A percentile compares a stretch with the other conserved stretches of the same genome.
Conservation (phyloP, 2,113 vertebrate species). For the Perca flavescens region DNA sequence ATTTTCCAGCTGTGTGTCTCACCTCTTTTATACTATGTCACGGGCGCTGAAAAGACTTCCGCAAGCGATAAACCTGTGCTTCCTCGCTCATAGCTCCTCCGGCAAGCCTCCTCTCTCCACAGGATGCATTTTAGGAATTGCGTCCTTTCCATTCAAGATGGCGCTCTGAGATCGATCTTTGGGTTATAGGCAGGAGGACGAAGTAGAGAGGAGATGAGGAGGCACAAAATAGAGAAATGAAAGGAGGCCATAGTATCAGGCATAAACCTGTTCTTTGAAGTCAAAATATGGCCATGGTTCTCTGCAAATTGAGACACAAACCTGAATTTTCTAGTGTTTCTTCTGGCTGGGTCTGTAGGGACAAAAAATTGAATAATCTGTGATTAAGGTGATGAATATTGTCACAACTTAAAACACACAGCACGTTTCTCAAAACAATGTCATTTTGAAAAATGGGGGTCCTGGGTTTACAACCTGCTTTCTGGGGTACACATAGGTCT, state of each 20-base stretch:
- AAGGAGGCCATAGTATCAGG: neutral
- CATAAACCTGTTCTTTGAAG: neutral
- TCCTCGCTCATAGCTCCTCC: too few species aligned
- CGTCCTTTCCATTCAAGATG: too few species aligned
- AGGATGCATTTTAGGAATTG: too few species aligned
- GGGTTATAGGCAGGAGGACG: too few species aligned
- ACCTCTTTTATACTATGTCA: too few species aligned
- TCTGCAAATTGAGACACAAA: neutral
- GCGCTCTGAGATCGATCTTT: too few species aligned
- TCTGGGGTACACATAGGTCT: neutral
- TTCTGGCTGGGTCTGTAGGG: neutral
- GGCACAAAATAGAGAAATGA: too few species aligned
- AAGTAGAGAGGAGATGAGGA: too few species aligned
- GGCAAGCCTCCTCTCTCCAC: too few species aligned
- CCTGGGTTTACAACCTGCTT: neutral
- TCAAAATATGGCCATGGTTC: neutral
- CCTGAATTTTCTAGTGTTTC: slow-evolving; percentile 2
- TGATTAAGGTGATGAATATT: slow-evolving; percentile 4
- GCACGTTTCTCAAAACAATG: neutral
- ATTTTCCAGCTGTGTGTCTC: too few species aligned
- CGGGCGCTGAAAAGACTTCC: too few species aligned
- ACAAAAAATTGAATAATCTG: neutral
- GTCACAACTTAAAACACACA: slow-evolving; percentile 8
- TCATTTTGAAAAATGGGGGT: slow-evolving; percentile 1
- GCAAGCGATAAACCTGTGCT: too few species aligned